Conservation (phyloP, 2,888 invertebrate genomes). For the Epinotia bilunana region DNA sequence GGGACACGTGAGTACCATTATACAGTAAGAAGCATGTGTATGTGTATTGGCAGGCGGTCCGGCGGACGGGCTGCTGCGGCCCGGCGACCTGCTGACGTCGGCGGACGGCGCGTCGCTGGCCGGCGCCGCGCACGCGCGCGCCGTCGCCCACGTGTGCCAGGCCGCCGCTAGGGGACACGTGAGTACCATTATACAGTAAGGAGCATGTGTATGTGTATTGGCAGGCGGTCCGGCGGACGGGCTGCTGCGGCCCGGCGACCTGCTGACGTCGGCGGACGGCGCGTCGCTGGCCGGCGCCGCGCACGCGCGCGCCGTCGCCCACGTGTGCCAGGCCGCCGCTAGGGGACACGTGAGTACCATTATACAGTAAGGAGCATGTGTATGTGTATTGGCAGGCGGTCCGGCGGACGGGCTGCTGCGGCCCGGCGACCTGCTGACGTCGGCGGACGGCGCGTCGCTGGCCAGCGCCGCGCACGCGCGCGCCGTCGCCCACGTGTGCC, state of each 20-base stretch:
- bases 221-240: conserved; percentile 96
- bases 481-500: conserved; percentile 96
- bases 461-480: conserved; percentile 94
- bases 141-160: conserved; percentile 95
- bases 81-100: conserved; percentile 97
- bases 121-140: conserved; percentile 94
- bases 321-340: conserved; percentile 93
- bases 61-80: conserved; percentile 95
- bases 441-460: conserved; percentile 94
- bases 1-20: no score
- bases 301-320: conserved; percentile 96
- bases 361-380: no score
- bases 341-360: no score
- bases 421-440: conserved; percentile 97
- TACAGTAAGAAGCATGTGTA: no score
- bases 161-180: conserved; percentile 91
- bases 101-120: conserved; percentile 95
- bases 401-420: conserved; percentile 96
- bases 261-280: conserved; percentile 97
- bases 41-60: conserved; percentile 87
- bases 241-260: conserved; percentile 95
- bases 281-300: conserved; percentile 91
- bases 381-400: conserved; percentile 84
- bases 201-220: not conserved
- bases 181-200: no score